A percentile compares a stretch with the other conserved stretches of the same genome.
Conservation (phyloP, 2,888 invertebrate species). For the Malachius bipustulatus region DNA sequence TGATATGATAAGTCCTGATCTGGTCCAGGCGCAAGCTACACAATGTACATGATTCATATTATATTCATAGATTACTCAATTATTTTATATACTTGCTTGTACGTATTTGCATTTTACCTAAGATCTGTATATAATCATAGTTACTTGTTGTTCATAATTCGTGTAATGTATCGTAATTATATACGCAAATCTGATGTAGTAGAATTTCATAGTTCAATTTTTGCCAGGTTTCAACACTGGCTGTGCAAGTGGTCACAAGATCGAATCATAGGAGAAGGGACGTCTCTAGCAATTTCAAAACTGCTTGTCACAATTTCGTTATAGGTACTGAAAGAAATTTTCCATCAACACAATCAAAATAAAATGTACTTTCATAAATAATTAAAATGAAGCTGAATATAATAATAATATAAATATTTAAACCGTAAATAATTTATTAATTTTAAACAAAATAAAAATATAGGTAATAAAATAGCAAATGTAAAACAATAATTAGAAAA, state of each 20-base stretch:
- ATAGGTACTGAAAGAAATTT: no score
- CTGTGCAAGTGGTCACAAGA: constrained; percentile 21
- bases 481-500: no score
- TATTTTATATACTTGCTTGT: constrained; percentile 41
- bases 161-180: constrained; percentile 20
- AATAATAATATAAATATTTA: no score
- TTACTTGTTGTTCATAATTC: constrained; percentile 22
- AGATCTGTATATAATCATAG: constrained; percentile 35
- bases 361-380: no score
- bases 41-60: constrained; percentile 38
- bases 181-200: constrained; percentile 21
- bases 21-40: constrained; percentile 35
- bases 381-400: no score
- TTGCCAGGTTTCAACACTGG: constrained; percentile 20
- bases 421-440: no score
- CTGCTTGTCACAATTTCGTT: no score
- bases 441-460: no score
- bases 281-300: no score
- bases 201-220: constrained; percentile 27
- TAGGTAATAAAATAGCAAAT: no score
- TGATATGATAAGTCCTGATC: not conserved
- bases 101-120: constrained; percentile 37
- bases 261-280: no score
- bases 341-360: no score
- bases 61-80: constrained; percentile 37